phyloP scores from a whole-genome alignment of 2,113 vertebrate genomes.

The Toxotes chatareus region DNA sequence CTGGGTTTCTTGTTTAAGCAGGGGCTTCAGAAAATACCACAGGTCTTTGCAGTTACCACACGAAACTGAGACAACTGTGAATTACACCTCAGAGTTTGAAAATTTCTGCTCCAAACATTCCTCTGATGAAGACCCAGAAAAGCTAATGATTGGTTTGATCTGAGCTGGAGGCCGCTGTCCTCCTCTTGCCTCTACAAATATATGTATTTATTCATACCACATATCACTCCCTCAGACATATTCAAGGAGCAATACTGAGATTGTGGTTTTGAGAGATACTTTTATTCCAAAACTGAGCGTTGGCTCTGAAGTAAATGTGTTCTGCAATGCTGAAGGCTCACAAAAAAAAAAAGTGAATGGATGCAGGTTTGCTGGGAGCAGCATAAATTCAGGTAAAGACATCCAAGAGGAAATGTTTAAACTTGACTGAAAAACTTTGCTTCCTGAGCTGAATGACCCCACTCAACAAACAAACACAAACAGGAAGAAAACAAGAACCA shows the following conservation, averaged over 20 bases:
- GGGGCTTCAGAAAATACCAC: background rate
- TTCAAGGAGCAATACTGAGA: background rate
- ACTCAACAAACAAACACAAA: background rate
- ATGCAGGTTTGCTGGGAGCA: background rate
- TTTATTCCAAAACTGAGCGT: background rate
- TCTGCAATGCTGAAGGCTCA: background rate
- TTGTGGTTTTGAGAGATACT: background rate
- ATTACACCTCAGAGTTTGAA: background rate
- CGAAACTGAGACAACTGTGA: background rate
- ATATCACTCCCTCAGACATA: background rate
- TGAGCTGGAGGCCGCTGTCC: background rate
- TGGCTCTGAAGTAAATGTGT: background rate
- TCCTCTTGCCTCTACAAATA: slow-evolving; percentile 1
- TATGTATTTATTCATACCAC: background rate
- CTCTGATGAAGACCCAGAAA: background rate
- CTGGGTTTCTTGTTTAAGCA: background rate
- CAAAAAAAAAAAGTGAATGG: background rate
- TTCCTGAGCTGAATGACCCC: background rate
- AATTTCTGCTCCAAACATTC: background rate
- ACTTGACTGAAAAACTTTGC: background rate
- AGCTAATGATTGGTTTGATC: background rate
- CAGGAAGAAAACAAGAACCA: background rate
- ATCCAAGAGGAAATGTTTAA: background rate
- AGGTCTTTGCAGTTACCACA: background rate
- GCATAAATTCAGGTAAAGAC: background rate